Evolutionary conservation across 2,888 invertebrate species (phyloP).

Genomic region (Phrixothrix hirtus): DNA sequence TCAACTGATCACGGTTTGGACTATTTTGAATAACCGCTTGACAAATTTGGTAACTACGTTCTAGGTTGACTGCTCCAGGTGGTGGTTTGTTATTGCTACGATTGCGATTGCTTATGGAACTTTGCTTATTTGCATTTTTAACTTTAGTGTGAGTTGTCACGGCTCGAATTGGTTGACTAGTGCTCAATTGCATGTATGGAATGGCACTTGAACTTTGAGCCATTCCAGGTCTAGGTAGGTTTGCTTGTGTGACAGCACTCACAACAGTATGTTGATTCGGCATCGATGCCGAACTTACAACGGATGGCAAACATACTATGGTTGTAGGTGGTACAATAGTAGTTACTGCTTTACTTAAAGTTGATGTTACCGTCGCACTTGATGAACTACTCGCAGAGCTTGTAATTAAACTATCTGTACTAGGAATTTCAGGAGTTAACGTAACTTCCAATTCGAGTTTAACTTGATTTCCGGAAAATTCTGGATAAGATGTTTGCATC

Average conservation of each 20-base stretch:
- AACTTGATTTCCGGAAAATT: conserved; percentile 54
- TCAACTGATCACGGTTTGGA: conserved; percentile 84
- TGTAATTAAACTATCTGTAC: conserved; percentile 57
- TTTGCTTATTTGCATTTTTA: conserved; percentile 47
- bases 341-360: conserved; percentile 50
- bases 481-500: conserved; percentile 39
- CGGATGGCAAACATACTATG: conserved; percentile 58
- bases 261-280: conserved; percentile 43
- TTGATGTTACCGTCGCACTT: conserved; percentile 45
- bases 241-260: conserved; percentile 30
- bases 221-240: conserved; percentile 42
- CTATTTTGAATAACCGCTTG: conserved; percentile 93
- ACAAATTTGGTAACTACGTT: conserved; percentile 93
- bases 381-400: conserved; percentile 57
- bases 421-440: conserved; percentile 65
- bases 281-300: conserved; percentile 48
- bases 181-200: conserved; percentile 58
- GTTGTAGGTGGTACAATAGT: conserved; percentile 61
- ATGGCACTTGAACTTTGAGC: conserved; percentile 58
- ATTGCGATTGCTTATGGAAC: conserved; percentile 52
- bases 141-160: conserved; percentile 55
- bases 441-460: conserved; percentile 64
- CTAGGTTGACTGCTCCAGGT: conserved; percentile 88
- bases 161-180: conserved; percentile 59
- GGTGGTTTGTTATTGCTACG: conserved; percentile 74